Evolutionary conservation across 2,797 vertebrate genomes (phyloP).

Genomic region (Mormyrops attenuatus): DNA sequence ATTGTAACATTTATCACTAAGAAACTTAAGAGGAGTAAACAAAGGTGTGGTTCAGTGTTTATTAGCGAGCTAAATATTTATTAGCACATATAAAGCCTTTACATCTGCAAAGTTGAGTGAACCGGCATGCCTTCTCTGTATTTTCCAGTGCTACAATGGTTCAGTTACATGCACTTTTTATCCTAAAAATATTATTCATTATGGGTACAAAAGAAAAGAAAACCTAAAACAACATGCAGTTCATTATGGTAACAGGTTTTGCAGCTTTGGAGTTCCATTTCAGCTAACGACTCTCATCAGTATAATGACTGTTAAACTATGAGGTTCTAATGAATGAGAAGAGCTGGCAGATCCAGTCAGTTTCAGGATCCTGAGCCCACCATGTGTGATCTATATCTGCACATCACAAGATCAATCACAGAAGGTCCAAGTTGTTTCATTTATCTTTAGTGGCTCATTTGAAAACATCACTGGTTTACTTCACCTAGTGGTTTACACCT

Average conservation of each 20-base stretch:
- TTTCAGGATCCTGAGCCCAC: not conserved
- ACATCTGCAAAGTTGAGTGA: not conserved
- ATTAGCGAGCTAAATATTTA: not conserved
- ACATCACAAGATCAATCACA: not conserved
- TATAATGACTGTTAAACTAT: not conserved
- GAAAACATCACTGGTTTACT: not conserved
- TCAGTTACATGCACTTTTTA: not conserved
- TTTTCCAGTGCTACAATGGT: not conserved
- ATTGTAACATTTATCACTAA: constrained; percentile 32
- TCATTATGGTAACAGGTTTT: not conserved
- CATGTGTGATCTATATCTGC: not conserved
- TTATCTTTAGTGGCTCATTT: not conserved
- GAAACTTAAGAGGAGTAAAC: constrained; percentile 50
- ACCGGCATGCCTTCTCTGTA: not conserved
- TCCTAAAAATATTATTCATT: not conserved
- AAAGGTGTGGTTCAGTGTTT: constrained; percentile 52
- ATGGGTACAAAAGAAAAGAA: not conserved
- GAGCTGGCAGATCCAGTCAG: not conserved
- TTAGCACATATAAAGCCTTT: not conserved
- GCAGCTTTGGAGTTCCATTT: not conserved
- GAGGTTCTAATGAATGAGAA: not conserved
- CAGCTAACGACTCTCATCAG: not conserved
- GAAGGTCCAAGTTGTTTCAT: not conserved
- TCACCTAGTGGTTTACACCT: not conserved
- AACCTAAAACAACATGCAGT: not conserved